Conservation (phyloP, 2,113 vertebrate genomes). For the Pseudonaja textilis region DNA sequence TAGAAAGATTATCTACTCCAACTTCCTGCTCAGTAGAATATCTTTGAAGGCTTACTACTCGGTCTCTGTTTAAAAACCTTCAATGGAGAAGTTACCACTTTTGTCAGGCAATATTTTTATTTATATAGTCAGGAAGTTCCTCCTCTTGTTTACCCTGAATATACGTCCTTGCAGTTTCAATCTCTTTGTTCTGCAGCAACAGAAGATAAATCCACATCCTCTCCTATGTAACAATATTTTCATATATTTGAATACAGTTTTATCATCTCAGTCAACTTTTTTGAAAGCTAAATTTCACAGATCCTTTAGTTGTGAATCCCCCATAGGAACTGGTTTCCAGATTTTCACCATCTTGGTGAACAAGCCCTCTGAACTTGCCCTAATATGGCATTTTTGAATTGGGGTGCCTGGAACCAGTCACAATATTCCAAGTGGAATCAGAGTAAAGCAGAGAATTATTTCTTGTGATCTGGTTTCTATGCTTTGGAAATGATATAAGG, state of each 20-base stretch:
- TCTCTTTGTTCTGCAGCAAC: neutral
- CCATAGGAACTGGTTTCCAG: neutral
- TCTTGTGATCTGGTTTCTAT: neutral
- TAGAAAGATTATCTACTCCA: neutral
- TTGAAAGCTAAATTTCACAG: neutral
- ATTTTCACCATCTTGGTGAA: neutral
- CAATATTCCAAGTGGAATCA: neutral
- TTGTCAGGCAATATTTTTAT: neutral
- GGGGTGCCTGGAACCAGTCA: neutral
- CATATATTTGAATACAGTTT: neutral
- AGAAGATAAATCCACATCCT: neutral
- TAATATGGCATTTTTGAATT: neutral
- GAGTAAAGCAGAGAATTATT: neutral
- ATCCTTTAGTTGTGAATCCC: neutral
- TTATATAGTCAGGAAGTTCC: neutral
- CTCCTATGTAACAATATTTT: neutral
- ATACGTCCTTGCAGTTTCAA: neutral
- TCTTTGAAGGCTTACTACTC: neutral
- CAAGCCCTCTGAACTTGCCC: neutral
- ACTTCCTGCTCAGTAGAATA: neutral
- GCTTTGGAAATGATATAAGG: neutral
- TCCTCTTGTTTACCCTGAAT: neutral
- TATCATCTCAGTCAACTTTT: neutral
- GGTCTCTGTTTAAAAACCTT: neutral
- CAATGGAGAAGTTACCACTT: neutral